phyloP scores from a whole-genome alignment of 2,888 invertebrate species.

The Hedya salicella region DNA sequence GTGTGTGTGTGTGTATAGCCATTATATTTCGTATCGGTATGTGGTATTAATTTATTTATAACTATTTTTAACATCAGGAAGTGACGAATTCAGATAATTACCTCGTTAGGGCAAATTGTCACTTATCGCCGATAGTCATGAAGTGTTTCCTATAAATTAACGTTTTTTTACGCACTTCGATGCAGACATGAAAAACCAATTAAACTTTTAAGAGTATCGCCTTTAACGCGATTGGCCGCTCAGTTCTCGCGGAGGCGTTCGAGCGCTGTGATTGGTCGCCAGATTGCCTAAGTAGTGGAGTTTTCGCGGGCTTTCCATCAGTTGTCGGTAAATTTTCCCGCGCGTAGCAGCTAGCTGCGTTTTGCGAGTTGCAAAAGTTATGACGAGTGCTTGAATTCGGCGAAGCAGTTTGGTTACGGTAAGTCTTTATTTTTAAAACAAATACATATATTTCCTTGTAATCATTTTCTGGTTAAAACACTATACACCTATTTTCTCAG shows the following conservation, averaged over 20 bases:
- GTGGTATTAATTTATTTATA: too few relatives aligned
- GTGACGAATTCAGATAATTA: background rate
- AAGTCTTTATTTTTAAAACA: conserved; percentile 47
- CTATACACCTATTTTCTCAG: too few relatives aligned
- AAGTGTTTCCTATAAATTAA: conserved; percentile 42
- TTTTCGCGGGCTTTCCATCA: conserved; percentile 80
- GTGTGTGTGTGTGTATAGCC: too few relatives aligned
- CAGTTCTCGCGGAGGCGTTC: conserved; percentile 68
- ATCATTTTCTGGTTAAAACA: too few relatives aligned
- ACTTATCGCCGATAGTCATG: conserved; percentile 12
- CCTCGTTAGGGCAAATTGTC: conserved; percentile 2
- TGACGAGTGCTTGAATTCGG: conserved; percentile 60
- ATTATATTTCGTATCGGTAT: too few relatives aligned
- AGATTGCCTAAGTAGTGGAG: conserved; percentile 70
- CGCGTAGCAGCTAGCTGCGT: conserved; percentile 53
- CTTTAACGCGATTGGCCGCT: conserved; percentile 68
- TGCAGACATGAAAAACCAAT: conserved; percentile 77
- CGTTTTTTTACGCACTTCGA: conserved; percentile 46
- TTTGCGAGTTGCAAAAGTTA: conserved; percentile 59
- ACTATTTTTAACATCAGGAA: background rate
- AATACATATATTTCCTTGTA: too few relatives aligned
- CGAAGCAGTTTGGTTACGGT: conserved; percentile 52
- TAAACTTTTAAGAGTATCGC: conserved; percentile 77
- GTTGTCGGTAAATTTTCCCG: conserved; percentile 70
- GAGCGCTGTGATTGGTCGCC: conserved; percentile 65